Percentiles rank a stretch among this genome's conserved stretches.
phyloP scores from a whole-genome alignment of 2,797 vertebrate species.

The Bovichtus variegatus region DNA sequence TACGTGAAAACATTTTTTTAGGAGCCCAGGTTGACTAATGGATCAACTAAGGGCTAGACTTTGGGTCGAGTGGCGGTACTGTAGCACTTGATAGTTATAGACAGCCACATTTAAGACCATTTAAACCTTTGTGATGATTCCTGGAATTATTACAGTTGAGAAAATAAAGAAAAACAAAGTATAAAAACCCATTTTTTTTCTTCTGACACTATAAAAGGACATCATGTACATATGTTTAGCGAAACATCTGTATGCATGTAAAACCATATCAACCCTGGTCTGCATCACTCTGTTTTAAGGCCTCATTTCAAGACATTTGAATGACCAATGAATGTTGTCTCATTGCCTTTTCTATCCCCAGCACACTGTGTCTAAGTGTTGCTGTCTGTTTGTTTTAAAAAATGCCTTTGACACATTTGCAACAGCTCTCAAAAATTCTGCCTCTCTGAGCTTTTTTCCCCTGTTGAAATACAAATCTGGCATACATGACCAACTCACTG shows the following conservation, averaged over 20 bases:
- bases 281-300: not conserved
- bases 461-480: slow-evolving; percentile 7
- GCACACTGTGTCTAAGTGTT: not conserved
- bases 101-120: not conserved
- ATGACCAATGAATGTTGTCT: not conserved
- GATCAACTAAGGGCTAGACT: too few relatives aligned
- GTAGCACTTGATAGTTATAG: not conserved
- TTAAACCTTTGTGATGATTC: not conserved
- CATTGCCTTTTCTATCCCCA: not conserved
- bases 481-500: not conserved
- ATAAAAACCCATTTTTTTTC: not conserved
- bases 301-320: not conserved
- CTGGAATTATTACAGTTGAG: not conserved
- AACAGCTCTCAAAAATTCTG: not conserved
- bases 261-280: not conserved
- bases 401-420: not conserved
- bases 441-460: too few relatives aligned
- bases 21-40: too few relatives aligned
- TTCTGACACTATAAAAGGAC: not conserved
- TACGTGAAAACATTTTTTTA: too few relatives aligned
- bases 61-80: not conserved
- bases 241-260: not conserved
- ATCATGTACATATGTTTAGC: not conserved
- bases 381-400: not conserved
- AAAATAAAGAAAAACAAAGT: not conserved